These are phyloP conservation scores for Vulpes ferrilata DNA, from an alignment of 2,113 vertebrate genomes.

Conservation along the genomic window DNA sequence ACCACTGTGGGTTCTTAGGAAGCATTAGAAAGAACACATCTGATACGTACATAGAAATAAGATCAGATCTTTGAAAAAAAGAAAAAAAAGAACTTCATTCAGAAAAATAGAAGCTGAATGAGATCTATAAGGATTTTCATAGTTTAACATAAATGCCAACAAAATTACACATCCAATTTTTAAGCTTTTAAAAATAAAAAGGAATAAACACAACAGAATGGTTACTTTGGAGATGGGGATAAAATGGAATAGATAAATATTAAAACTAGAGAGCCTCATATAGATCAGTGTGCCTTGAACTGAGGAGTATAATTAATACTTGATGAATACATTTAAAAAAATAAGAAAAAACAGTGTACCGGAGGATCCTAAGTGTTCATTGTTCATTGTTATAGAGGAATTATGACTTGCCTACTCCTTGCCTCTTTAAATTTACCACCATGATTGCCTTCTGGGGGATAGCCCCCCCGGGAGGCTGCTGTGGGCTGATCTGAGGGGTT, in stretches of 20 bases:
- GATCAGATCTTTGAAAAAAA: too few species aligned
- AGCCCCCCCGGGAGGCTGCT: background rate
- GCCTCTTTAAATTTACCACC: background rate
- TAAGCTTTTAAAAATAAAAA: background rate
- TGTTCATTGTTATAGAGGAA: background rate
- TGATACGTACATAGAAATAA: background rate
- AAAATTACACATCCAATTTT: background rate
- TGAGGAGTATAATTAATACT: background rate
- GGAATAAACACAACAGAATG: background rate
- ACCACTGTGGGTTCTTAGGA: background rate
- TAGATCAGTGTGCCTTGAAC: background rate
- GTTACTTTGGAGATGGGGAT: background rate
- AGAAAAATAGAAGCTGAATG: conserved; percentile 7
- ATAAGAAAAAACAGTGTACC: background rate
- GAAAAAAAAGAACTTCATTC: background rate
- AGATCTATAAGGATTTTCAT: background rate
- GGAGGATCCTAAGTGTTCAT: background rate
- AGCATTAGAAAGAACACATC: background rate
- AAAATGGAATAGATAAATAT: background rate
- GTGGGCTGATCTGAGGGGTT: background rate
- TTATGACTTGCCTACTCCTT: background rate
- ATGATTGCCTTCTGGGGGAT: background rate
- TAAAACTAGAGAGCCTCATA: background rate
- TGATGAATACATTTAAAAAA: background rate
- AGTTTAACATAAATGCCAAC: conserved; percentile 14